Evolutionary conservation across 2,797 vertebrate genomes (phyloP).

Genomic region (Eospalax fontanierii): DNA sequence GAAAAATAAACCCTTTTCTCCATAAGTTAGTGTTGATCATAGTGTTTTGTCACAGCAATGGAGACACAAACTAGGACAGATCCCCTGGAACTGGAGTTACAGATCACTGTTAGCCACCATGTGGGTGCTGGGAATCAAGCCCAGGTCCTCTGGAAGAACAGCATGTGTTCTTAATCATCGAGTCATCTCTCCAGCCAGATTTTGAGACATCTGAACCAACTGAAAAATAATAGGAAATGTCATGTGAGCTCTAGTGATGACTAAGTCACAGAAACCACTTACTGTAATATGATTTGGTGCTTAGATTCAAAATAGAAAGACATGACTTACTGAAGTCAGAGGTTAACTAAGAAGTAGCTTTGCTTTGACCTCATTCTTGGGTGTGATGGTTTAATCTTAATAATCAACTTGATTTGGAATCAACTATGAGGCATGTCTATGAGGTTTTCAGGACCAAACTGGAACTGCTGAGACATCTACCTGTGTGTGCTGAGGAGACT

Average conservation of each 20-base stretch:
- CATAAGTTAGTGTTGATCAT: too few relatives aligned
- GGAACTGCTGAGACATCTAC: background rate
- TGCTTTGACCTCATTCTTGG: background rate
- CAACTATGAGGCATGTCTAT: background rate
- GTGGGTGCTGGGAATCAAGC: too few relatives aligned
- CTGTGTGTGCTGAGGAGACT: background rate
- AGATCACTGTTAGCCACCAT: too few relatives aligned
- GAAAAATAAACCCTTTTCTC: too few relatives aligned
- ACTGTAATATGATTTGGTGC: background rate
- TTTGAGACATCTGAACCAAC: background rate
- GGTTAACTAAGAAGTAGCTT: slow-evolving; percentile 7
- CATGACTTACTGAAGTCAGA: background rate
- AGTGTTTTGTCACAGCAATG: too few relatives aligned
- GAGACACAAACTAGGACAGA: too few relatives aligned
- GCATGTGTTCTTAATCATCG: too few relatives aligned
- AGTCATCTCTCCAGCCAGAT: too few relatives aligned
- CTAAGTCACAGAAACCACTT: background rate
- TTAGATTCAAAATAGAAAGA: slow-evolving; percentile 30
- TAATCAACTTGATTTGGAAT: background rate
- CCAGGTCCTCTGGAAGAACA: too few relatives aligned
- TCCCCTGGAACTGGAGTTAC: too few relatives aligned
- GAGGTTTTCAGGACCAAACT: background rate
- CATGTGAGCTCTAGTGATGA: slow-evolving; percentile 18
- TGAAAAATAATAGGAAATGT: background rate
- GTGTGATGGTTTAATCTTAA: background rate